These are phyloP conservation scores for Bicyclus anynana DNA, from an alignment of 1,140 invertebrate genomes.

Conservation along the genomic window DNA sequence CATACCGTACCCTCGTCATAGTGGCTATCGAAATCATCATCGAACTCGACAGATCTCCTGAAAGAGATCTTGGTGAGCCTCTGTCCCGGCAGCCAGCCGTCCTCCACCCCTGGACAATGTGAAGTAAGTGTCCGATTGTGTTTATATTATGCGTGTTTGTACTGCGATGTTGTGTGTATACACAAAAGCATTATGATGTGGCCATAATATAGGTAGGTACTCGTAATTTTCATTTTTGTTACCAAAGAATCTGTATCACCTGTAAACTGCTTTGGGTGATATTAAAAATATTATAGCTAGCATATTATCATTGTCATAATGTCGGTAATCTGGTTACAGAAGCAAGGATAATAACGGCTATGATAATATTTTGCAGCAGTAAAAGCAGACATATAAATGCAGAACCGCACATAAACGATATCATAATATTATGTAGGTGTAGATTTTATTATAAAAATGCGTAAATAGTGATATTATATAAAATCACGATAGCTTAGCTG, in stretches of 20 bases:
- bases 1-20: constrained; percentile 69
- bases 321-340: background rate
- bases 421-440: background rate
- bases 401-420: background rate
- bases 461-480: background rate
- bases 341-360: background rate
- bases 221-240: background rate
- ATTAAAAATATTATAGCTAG: background rate
- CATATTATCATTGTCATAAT: background rate
- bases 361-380: background rate
- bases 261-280: background rate
- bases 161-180: constrained; percentile 11
- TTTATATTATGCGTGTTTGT: constrained; percentile 16
- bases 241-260: background rate
- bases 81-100: constrained; percentile 74
- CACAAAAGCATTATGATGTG: background rate
- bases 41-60: constrained; percentile 70
- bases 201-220: too few relatives aligned
- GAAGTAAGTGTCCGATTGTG: constrained; percentile 46
- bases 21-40: constrained; percentile 75
- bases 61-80: constrained; percentile 74
- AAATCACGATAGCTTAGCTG: background rate
- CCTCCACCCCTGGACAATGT: constrained; percentile 65
- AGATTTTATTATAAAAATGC: background rate
- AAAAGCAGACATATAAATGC: background rate